Evolutionary conservation across 1,140 invertebrate genomes (phyloP), one percentile per base, ranked within the genome.

Genomic region (Zaprionus lachaisei): DNA sequence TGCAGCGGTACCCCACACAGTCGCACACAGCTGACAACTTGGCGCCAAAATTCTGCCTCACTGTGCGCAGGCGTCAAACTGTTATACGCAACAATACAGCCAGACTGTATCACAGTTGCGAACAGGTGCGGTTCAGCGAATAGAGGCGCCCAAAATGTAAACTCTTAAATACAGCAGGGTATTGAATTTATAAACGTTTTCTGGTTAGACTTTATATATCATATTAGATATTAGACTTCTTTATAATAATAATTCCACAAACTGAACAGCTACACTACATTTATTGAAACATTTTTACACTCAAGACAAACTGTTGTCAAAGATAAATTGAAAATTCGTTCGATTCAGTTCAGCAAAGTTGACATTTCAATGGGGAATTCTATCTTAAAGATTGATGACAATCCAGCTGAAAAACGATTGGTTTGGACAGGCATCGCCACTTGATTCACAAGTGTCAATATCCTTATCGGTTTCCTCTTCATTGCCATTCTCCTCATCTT

Each of bases 31-130:
- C 83, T 89, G 64, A 58, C 51, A 55, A 55, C 66, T 89, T 89
- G 85, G 85, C 85, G 85, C 85, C 85, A 89, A 89, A 89, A 89
- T 55, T 72, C 47, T 68, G 22, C 11, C 17, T 3, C 5, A 0
- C 4, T 34, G 12, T 26, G 81, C 83, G 83, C 83, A 84, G 49
- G 69, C 83, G 66, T 66, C 4, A 64, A 62, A 69, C 72, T 84
- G 75, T 79, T 57, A 77, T 89, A 90, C 56, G 20, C 7, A 14
- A 22, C 9, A n/a, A 17, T 73, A 55, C 28, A 70, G 41, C 11
- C 60, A 44, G 7, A 20, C 44, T 17, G 80, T 87, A 80, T 60
- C 44, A 86, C 69, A 83, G 73, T 57, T 56, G 11, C 3, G 1
- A 0, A 5, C 84, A 84, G 74, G 81, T 26, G 55, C 71, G 75